A percentile compares a stretch with the other conserved stretches of the same genome.
These are phyloP conservation scores for Lottia gigantea DNA, from an alignment of 2,888 invertebrate genomes.

Conservation along the genomic window DNA sequence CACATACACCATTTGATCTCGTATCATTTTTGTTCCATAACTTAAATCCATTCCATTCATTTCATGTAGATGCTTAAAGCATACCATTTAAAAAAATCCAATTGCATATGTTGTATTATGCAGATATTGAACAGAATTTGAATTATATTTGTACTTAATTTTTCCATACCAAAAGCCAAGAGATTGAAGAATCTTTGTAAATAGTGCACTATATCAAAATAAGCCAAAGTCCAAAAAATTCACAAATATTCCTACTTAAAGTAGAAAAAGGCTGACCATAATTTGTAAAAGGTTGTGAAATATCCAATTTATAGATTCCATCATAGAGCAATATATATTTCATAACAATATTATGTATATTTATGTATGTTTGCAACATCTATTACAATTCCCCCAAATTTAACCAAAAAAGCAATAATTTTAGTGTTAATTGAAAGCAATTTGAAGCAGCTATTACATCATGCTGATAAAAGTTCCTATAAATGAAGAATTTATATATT, in stretches of 20 bases:
- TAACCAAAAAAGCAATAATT: conserved; percentile 8
- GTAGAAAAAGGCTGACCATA: neutral
- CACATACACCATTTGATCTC: too few relatives aligned
- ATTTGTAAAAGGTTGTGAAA: conserved; percentile 7
- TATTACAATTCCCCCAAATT: neutral
- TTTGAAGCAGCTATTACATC: conserved; percentile 5
- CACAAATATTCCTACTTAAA: neutral
- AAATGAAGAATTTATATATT: neutral
- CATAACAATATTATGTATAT: too few relatives aligned
- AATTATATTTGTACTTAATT: too few relatives aligned
- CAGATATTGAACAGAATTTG: too few relatives aligned
- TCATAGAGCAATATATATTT: too few relatives aligned
- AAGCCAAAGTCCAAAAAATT: conserved; percentile 7
- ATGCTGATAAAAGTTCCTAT: neutral
- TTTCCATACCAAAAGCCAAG: too few relatives aligned
- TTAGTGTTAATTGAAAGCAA: neutral
- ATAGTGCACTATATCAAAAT: neutral
- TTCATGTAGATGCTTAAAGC: conserved; percentile 21
- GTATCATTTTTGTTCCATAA: too few relatives aligned
- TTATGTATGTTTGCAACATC: too few relatives aligned
- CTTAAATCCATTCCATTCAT: neutral
- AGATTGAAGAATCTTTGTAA: too few relatives aligned
- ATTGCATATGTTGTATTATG: too few relatives aligned
- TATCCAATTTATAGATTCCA: too few relatives aligned
- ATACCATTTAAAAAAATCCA: conserved; percentile 11